phyloP scores from a whole-genome alignment of 2,888 invertebrate genomes.

The Leptothorax acervorum region DNA sequence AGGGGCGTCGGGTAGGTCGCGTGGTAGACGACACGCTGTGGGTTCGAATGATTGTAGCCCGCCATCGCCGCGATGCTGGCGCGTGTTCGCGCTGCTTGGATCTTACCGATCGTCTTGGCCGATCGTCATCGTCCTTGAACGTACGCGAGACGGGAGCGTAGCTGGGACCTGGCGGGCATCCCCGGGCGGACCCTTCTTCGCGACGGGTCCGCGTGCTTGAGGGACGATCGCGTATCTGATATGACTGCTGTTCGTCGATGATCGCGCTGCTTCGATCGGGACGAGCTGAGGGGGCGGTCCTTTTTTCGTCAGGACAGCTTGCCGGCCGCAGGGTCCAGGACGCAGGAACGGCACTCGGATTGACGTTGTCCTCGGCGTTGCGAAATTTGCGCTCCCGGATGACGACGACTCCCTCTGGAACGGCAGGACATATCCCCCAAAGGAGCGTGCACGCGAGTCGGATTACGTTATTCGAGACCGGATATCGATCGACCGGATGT shows the following conservation, averaged over 20 bases:
- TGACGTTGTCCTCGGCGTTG: conserved; percentile 68
- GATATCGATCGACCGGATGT: conserved; percentile 41
- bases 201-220: conserved; percentile 44
- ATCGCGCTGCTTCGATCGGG: conserved; percentile 59
- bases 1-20: conserved; percentile 85
- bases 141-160: conserved; percentile 67
- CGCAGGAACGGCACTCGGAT: conserved; percentile 69
- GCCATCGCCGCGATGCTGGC: conserved; percentile 80
- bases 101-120: conserved; percentile 77
- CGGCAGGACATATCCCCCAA: conserved; percentile 79
- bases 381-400: conserved; percentile 73
- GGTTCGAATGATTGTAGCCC: conserved; percentile 84
- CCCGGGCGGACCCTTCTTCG: conserved; percentile 49
- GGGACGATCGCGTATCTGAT: conserved; percentile 60
- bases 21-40: conserved; percentile 85
- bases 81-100: conserved; percentile 73
- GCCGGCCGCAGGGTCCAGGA: conserved; percentile 69
- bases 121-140: conserved; percentile 75
- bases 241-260: conserved; percentile 64
- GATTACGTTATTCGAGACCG: conserved; percentile 57
- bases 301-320: conserved; percentile 78
- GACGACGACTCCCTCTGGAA: conserved; percentile 74
- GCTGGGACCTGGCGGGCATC: conserved; percentile 72
- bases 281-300: conserved; percentile 59
- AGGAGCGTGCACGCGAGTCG: conserved; percentile 77